Evolutionary conservation across 2,113 vertebrate species (phyloP).

Genomic region (Pluvialis apricaria): DNA sequence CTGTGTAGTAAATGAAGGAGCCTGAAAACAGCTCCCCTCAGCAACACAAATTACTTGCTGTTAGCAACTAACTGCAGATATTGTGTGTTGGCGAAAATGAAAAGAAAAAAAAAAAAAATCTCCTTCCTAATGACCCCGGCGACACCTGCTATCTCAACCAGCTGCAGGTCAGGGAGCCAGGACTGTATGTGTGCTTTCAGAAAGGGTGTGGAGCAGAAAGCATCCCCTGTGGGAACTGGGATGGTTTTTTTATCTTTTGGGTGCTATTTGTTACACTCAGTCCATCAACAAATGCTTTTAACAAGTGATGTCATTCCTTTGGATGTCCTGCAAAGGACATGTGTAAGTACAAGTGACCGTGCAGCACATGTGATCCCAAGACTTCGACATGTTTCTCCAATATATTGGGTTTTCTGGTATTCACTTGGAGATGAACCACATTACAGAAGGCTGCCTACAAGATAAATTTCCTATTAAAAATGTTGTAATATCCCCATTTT

Average conservation of each 20-base stretch:
- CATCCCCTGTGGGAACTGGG: not conserved
- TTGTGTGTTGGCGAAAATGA: not conserved
- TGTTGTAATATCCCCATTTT: not conserved
- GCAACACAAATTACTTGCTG: not conserved
- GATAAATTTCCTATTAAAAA: not conserved
- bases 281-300: not conserved
- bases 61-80: not conserved
- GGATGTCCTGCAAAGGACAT: not conserved
- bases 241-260: not conserved
- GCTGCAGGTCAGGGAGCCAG: not conserved
- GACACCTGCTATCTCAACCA: not conserved
- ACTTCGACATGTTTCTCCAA: not conserved
- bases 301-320: not conserved
- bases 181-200: not conserved
- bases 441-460: not conserved
- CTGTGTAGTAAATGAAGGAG: not conserved
- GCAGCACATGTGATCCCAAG: not conserved
- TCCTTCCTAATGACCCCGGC: not conserved
- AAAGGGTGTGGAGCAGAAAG: not conserved
- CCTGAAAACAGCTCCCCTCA: not conserved
- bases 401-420: not conserved
- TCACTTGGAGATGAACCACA: not conserved
- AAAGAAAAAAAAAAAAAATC: not conserved
- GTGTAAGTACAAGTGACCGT: not conserved
- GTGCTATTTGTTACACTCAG: not conserved